Conservation (phyloP, 1,140 invertebrate species). For the Agraylea sexmaculata region DNA sequence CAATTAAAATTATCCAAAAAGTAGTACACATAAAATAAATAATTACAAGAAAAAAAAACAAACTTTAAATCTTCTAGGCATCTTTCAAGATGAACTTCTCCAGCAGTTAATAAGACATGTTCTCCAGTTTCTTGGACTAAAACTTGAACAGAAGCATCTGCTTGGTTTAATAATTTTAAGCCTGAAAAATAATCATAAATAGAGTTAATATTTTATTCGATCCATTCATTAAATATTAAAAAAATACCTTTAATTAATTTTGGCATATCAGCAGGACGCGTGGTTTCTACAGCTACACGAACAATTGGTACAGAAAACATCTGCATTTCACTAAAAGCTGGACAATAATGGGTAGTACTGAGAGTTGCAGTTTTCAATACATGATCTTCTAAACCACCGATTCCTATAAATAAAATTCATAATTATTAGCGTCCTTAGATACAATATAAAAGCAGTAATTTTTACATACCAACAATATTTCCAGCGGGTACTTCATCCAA, state of each 20-base stretch:
- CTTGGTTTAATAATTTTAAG: slow-evolving; percentile 75
- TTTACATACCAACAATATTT: slow-evolving; percentile 62
- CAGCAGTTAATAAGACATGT: slow-evolving; percentile 90
- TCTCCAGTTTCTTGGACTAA: slow-evolving; percentile 89
- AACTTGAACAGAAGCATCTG: slow-evolving; percentile 87
- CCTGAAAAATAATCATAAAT: slow-evolving; percentile 23
- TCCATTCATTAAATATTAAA: not conserved
- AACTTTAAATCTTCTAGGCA: slow-evolving; percentile 60
- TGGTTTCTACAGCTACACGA: slow-evolving; percentile 88
- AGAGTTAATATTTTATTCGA: slow-evolving; percentile 1
- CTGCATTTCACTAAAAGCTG: slow-evolving; percentile 78
- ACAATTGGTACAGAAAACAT: slow-evolving; percentile 79
- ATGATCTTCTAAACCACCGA: slow-evolving; percentile 77
- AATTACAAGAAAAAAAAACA: slow-evolving; percentile 17
- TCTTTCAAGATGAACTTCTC: slow-evolving; percentile 94
- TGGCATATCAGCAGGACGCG: slow-evolving; percentile 66
- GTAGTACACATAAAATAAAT: no score
- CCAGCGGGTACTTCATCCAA: slow-evolving; percentile 75
- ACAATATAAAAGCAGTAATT: not conserved
- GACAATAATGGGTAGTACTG: slow-evolving; percentile 72
- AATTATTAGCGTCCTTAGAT: slow-evolving; percentile 5
- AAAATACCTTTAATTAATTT: slow-evolving; percentile 60
- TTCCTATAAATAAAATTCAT: slow-evolving; percentile 41
- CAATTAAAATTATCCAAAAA: no score
- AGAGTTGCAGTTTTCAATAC: slow-evolving; percentile 86